Evolutionary conservation across 2,113 vertebrate genomes (phyloP).

Genomic region (Nothoprocta perdicaria): DNA sequence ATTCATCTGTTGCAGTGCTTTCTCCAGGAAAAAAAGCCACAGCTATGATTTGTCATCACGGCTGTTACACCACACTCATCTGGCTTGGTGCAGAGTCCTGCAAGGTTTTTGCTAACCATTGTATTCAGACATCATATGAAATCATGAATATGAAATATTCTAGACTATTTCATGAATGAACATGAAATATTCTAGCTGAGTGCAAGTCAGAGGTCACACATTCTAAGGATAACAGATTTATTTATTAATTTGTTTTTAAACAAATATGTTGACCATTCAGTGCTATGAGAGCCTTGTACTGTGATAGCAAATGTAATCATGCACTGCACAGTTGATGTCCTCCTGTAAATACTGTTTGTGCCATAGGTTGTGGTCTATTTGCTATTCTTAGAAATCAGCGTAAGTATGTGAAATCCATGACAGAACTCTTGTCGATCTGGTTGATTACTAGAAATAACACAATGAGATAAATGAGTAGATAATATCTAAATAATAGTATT

Average conservation of each 20-base stretch:
- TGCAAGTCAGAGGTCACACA: not conserved
- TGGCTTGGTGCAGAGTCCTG: not conserved
- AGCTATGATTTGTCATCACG: not conserved
- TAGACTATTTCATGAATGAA: no score
- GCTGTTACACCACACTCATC: not conserved
- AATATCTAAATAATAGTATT: not conserved
- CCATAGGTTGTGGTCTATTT: not conserved
- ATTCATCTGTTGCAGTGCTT: not conserved
- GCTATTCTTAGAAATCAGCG: not conserved
- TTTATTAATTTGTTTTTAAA: not conserved
- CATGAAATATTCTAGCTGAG: not conserved
- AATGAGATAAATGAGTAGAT: not conserved
- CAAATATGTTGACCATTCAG: fast-evolving
- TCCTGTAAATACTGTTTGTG: not conserved
- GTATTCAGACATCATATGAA: not conserved
- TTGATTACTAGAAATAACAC: not conserved
- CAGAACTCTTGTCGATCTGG: not conserved
- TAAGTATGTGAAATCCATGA: fast-evolving
- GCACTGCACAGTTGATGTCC: not conserved
- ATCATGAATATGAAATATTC: not conserved
- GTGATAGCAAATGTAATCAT: not conserved
- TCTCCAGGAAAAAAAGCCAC: not conserved
- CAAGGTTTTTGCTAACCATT: not conserved
- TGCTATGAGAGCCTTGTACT: not conserved
- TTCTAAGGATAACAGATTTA: not conserved